These are phyloP conservation scores for Takifugu bimaculatus DNA, from an alignment of 2,113 vertebrate genomes.

Conservation along the genomic window DNA sequence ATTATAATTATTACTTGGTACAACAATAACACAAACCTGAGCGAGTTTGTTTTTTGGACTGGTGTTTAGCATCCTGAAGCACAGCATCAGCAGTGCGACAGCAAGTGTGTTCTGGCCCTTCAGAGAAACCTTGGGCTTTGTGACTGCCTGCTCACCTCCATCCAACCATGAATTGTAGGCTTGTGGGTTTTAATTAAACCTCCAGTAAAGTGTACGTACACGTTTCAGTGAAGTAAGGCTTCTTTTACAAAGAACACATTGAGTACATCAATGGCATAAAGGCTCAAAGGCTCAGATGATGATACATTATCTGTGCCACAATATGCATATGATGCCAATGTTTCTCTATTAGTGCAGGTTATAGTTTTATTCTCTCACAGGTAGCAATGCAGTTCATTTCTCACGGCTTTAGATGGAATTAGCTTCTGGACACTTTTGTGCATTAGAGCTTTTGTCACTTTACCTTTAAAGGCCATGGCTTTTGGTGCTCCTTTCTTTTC, in stretches of 20 bases:
- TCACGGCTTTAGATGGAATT: too few relatives aligned
- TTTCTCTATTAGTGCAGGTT: too few relatives aligned
- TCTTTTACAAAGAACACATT: background rate
- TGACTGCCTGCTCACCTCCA: slow-evolving; percentile 10
- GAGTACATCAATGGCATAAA: background rate
- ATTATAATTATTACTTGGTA: too few relatives aligned
- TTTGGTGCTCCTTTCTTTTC: too few relatives aligned
- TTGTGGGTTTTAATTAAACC: slow-evolving; percentile 5
- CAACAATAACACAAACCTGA: slow-evolving; percentile 3
- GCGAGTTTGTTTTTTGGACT: slow-evolving; percentile 22
- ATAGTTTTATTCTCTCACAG: too few relatives aligned
- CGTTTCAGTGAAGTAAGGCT: background rate
- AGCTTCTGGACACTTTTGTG: too few relatives aligned
- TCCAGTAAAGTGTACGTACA: slow-evolving; percentile 5
- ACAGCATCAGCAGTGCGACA: background rate
- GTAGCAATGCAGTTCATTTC: background rate
- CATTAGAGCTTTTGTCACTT: too few relatives aligned
- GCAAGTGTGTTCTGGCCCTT: background rate
- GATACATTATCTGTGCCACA: too few relatives aligned
- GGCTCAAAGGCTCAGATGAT: too few relatives aligned
- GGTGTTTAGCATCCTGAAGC: slow-evolving; percentile 3
- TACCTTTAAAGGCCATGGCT: too few relatives aligned
- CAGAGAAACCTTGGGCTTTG: slow-evolving; percentile 42
- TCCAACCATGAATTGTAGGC: background rate
- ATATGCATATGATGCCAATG: too few relatives aligned